Evolutionary conservation across 2,113 vertebrate species (phyloP).

Genomic region (Gasterosteus nipponicus): DNA sequence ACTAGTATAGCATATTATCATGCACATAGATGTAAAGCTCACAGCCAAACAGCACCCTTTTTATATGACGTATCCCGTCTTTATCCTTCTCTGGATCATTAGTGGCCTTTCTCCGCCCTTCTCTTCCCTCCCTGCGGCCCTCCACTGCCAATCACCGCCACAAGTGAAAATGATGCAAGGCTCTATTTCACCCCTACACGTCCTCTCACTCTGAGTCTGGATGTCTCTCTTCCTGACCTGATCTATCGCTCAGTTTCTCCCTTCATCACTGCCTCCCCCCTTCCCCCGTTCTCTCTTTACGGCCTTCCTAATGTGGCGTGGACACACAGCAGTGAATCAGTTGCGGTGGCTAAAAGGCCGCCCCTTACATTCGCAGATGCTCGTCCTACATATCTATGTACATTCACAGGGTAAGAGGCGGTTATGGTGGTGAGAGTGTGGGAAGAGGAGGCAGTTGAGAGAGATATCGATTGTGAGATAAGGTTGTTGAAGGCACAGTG

Average conservation of each 20-base stretch:
- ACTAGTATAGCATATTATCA: not conserved
- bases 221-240: slow-evolving; percentile 10
- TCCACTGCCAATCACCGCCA: slow-evolving; percentile 33
- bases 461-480: slow-evolving; percentile 54
- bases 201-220: slow-evolving; percentile 1
- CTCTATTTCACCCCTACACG: slow-evolving; percentile 25
- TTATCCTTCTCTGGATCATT: slow-evolving; percentile 45
- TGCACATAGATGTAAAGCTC: not conserved
- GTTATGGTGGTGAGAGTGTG: slow-evolving; percentile 23
- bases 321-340: slow-evolving; percentile 37
- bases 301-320: slow-evolving; percentile 27
- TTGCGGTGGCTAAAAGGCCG: slow-evolving; percentile 39
- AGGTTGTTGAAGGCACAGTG: slow-evolving; percentile 10
- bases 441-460: slow-evolving; percentile 23
- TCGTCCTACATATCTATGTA: slow-evolving; percentile 28
- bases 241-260: not conserved
- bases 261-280: slow-evolving; percentile 19
- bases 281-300: slow-evolving; percentile 19
- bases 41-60: not conserved
- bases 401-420: slow-evolving; percentile 6
- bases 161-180: slow-evolving; percentile 26
- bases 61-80: slow-evolving; percentile 10
- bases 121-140: not conserved
- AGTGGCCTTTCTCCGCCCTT: slow-evolving; percentile 28
- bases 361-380: slow-evolving; percentile 1